These are phyloP conservation scores for Mesoligia furuncula DNA, from an alignment of 2,888 invertebrate species.

Conservation along the genomic window DNA sequence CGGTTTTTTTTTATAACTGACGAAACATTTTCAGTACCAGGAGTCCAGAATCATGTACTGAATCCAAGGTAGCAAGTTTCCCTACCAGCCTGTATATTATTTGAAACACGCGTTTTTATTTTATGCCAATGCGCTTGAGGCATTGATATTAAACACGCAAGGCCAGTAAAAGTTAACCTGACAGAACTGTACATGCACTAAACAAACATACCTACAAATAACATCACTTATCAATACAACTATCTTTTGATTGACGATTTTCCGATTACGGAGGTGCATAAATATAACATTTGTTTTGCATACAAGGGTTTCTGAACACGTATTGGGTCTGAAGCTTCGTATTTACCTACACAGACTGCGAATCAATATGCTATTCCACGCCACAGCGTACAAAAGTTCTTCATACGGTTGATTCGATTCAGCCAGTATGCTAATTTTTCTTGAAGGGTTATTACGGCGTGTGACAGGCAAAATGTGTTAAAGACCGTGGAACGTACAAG, in stretches of 20 bases:
- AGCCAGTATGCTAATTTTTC: constrained; percentile 22
- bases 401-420: background rate
- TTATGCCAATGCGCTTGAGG: constrained; percentile 58
- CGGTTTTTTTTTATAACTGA: background rate
- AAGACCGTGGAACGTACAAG: constrained; percentile 52
- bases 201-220: constrained; percentile 63
- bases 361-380: constrained; percentile 41
- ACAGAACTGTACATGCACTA: constrained; percentile 56
- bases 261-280: constrained; percentile 81
- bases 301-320: constrained; percentile 75
- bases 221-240: constrained; percentile 72
- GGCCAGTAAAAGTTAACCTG: constrained; percentile 59
- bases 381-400: constrained; percentile 49
- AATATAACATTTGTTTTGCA: constrained; percentile 84
- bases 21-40: background rate
- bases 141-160: constrained; percentile 70
- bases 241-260: constrained; percentile 83
- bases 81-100: constrained; percentile 29
- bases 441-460: constrained; percentile 26
- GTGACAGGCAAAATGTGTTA: constrained; percentile 60
- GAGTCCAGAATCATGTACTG: background rate
- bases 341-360: constrained; percentile 46
- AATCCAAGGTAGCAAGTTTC: background rate
- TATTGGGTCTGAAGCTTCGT: constrained; percentile 71
- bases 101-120: constrained; percentile 55